Evolutionary conservation across 2,888 invertebrate genomes (phyloP).

Genomic region (Drosophila robusta): DNA sequence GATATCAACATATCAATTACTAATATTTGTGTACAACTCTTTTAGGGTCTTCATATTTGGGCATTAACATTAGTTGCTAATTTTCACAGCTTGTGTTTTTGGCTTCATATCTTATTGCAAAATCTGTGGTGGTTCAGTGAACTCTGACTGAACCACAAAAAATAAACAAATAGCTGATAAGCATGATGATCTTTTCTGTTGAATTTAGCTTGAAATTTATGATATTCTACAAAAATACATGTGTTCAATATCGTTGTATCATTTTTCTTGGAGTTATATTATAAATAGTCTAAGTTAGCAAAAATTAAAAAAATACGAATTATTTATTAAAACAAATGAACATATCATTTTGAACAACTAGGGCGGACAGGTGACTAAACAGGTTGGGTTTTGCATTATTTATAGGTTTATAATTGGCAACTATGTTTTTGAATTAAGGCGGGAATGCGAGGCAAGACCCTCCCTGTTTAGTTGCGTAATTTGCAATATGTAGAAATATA

Average conservation of each 20-base stretch:
- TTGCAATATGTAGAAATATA: too few relatives aligned
- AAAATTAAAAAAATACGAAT: background rate
- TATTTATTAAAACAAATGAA: background rate
- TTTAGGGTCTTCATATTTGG: conserved; percentile 28
- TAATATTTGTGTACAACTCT: conserved; percentile 25
- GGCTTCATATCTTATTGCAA: conserved; percentile 15
- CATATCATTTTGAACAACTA: background rate
- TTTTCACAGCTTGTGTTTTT: conserved; percentile 59
- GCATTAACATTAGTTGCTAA: conserved; percentile 37
- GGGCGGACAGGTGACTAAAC: background rate
- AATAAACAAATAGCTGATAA: background rate
- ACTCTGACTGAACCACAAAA: conserved; percentile 14
- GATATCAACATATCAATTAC: conserved; percentile 50
- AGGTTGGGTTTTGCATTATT: background rate
- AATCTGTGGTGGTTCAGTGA: conserved; percentile 41
- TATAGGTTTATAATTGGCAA: too few relatives aligned
- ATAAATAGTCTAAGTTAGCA: background rate
- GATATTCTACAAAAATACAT: background rate
- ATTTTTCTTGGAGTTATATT: background rate
- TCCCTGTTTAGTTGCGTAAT: too few relatives aligned
- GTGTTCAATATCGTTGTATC: background rate
- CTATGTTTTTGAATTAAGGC: too few relatives aligned
- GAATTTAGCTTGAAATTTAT: conserved; percentile 6
- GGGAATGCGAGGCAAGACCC: too few relatives aligned
- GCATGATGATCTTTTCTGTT: conserved; percentile 5